Conservation (phyloP, 2,113 vertebrate genomes). For the Danionella cerebrum region DNA sequence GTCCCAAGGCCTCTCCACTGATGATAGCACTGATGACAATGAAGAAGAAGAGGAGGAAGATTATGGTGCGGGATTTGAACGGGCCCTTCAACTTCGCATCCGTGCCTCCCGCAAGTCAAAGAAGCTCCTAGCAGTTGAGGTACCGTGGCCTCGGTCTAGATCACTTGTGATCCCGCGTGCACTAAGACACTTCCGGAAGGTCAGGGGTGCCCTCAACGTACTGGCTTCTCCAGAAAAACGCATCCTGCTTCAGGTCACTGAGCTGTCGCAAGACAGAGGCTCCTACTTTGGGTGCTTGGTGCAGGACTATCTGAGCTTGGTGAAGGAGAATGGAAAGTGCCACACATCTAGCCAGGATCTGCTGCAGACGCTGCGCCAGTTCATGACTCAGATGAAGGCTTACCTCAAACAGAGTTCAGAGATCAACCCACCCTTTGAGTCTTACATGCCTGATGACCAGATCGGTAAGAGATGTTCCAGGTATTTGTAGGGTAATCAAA, state of each 20-base stretch:
- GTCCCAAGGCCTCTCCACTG: constrained; percentile 58
- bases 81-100: constrained; percentile 78
- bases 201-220: constrained; percentile 84
- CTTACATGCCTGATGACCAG: constrained; percentile 89
- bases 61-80: constrained; percentile 77
- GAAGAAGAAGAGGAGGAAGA: constrained; percentile 84
- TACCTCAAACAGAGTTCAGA: constrained; percentile 92
- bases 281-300: constrained; percentile 92
- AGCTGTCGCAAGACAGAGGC: constrained; percentile 80
- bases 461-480: constrained; percentile 75
- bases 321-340: constrained; percentile 88
- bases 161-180: constrained; percentile 70
- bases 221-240: constrained; percentile 87
- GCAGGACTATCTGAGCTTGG: constrained; percentile 88
- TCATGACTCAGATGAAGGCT: constrained; percentile 95
- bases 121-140: constrained; percentile 53
- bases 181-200: constrained; percentile 81
- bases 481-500: no score
- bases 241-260: constrained; percentile 75
- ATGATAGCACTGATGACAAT: constrained; percentile 76
- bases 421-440: constrained; percentile 87
- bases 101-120: constrained; percentile 72
- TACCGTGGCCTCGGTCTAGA: constrained; percentile 55
- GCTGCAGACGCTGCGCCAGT: constrained; percentile 88
- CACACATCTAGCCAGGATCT: constrained; percentile 85